Conservation (phyloP, 1,140 invertebrate species). For the Metopolophium dirhodum region DNA sequence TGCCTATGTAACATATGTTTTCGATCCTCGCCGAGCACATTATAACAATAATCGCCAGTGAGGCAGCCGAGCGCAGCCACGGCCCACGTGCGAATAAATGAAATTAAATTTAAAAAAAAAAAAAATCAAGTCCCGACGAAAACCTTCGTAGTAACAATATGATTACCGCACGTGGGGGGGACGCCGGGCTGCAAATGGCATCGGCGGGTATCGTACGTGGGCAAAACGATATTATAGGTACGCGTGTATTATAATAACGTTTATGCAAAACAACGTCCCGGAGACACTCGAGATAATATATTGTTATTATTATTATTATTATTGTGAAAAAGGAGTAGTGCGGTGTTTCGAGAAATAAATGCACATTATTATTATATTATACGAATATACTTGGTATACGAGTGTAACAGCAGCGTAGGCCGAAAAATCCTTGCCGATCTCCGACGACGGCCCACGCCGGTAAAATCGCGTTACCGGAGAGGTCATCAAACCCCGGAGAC, state of each 20-base stretch:
- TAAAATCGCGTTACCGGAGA: constrained; percentile 27
- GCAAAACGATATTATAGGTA: neutral
- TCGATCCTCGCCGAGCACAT: neutral
- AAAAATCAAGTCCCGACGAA: neutral
- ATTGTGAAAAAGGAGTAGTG: neutral
- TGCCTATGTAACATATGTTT: neutral
- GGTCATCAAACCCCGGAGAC: constrained; percentile 41
- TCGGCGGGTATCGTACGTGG: neutral
- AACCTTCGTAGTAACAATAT: neutral
- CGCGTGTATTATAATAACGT: neutral
- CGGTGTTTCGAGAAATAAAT: neutral
- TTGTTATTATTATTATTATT: neutral
- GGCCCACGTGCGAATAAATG: constrained; percentile 32
- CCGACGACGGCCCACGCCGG: neutral
- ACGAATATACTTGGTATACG: neutral
- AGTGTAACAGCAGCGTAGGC: constrained; percentile 29
- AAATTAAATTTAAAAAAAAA: neutral
- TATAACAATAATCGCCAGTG: neutral
- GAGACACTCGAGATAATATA: neutral
- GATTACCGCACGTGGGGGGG: neutral
- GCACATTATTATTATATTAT: neutral
- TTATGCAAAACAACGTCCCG: neutral
- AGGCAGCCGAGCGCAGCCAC: neutral
- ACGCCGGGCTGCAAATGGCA: neutral
- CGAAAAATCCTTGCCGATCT: constrained; percentile 57